These are phyloP conservation scores for Nibea coibor DNA, from an alignment of 2,113 vertebrate species.

Conservation along the genomic window DNA sequence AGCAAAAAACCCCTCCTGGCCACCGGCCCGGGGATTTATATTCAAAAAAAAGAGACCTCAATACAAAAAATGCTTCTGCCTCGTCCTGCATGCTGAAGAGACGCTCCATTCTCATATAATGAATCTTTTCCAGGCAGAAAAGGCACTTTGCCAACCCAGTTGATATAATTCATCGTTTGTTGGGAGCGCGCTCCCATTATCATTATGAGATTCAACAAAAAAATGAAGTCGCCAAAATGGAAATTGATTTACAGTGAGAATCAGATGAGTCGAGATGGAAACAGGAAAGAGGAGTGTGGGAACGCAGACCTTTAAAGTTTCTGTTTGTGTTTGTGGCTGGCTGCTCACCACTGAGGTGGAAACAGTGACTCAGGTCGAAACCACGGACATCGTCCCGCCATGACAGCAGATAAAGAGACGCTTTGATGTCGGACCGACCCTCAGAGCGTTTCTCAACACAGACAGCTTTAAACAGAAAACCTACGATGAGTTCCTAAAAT, in stretches of 20 bases:
- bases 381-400: neutral
- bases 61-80: constrained; percentile 49
- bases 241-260: constrained; percentile 41
- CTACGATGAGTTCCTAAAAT: too few species aligned
- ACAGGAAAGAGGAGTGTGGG: constrained; percentile 28
- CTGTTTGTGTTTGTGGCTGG: constrained; percentile 58
- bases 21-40: constrained; percentile 32
- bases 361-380: constrained; percentile 53
- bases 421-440: neutral
- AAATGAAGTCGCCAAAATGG: neutral
- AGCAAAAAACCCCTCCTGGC: constrained; percentile 57
- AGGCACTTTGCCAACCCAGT: neutral
- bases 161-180: constrained; percentile 20
- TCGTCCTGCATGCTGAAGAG: constrained; percentile 24
- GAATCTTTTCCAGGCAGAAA: neutral
- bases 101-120: neutral
- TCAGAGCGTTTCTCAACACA: neutral
- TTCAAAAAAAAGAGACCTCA: constrained; percentile 7
- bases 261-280: constrained; percentile 6
- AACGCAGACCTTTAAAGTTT: constrained; percentile 40
- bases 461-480: neutral
- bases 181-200: constrained; percentile 1
- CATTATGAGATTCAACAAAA: constrained; percentile 3
- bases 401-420: constrained; percentile 21
- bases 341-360: constrained; percentile 52